Evolutionary conservation across 92 coral and sea anemone genomes (phyloP), one percentile per base, ranked within the genome.

Genomic region (Zoanthus sansibaricus): DNA sequence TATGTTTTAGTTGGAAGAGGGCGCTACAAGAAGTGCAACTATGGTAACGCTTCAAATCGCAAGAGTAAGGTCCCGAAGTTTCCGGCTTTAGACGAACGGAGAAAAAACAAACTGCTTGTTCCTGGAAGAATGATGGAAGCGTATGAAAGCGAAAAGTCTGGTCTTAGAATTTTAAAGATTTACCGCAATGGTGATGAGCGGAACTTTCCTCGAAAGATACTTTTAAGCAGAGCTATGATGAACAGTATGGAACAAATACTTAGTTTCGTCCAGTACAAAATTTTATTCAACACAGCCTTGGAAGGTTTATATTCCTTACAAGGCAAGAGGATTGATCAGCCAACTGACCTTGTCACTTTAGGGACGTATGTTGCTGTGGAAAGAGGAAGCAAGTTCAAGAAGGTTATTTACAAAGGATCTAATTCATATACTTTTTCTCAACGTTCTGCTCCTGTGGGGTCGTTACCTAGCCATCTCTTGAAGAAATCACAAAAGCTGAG

Each of bases 331-430:
- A 87, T 91, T 67, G 12, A 20, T 56, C 71, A 69, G 9, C 70
- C 91, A 76, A 44, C 67, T 11, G 82, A 87, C 30, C 87, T 91
- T 10, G 75, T 18, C 8, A 82, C 78, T 59, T 77, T 83, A 32
- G 93, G 93, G 5, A 67, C 77, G 33, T 91, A 91, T 46, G 93
- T 91, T 16, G 93, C 91, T 13, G 82, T 87, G 21, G 91, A 91
- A 75, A 51, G 91, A 46, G 93, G 93, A 17, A 78, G 93, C 37
- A 58, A 90, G 58, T 94, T 91, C 70, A 94, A 91, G 64, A 77
- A 82, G 51, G 88, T 87, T 20, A 86, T 74, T 18, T 94, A 94
- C 69, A 87, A 75, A 15, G 88, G 87, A 12, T 54, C 73, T 20
- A 5, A 71, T 12, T 21, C 7, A 3, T 21, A 66, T 46, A 37